A percentile compares a stretch with the other conserved stretches of the same genome.
phyloP scores from a whole-genome alignment of 1,140 invertebrate species.

The Ostrea denselamellosa region DNA sequence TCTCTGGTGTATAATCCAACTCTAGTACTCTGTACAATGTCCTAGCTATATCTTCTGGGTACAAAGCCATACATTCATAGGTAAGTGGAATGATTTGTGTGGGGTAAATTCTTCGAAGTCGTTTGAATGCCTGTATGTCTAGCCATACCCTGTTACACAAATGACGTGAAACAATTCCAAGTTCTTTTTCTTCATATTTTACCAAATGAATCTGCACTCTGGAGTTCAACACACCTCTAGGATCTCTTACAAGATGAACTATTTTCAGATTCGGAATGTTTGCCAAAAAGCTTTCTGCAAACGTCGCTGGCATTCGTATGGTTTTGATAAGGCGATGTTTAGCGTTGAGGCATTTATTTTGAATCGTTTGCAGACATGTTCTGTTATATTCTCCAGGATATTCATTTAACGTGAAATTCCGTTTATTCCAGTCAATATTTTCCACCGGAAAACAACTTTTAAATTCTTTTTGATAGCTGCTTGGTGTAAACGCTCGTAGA shows the following conservation, averaged over 20 bases:
- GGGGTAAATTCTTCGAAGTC: neutral
- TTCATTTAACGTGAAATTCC: neutral
- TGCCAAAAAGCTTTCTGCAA: slow-evolving; percentile 10
- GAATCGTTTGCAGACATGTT: slow-evolving; percentile 1
- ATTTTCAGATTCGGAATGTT: slow-evolving; percentile 22
- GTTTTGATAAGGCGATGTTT: slow-evolving; percentile 18
- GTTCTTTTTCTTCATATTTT: slow-evolving; percentile 13
- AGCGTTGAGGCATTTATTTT: neutral
- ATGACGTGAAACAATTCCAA: slow-evolving; percentile 5
- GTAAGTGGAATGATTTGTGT: neutral
- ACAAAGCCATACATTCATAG: slow-evolving; percentile 3
- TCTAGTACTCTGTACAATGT: neutral
- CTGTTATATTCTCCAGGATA: neutral
- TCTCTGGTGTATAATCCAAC: neutral
- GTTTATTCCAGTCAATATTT: neutral
- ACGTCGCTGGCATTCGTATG: neutral
- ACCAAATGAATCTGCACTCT: neutral
- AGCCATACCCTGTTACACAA: neutral
- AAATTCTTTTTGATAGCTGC: slow-evolving; percentile 20
- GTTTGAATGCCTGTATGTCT: neutral
- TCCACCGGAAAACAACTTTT: neutral
- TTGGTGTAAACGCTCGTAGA: neutral
- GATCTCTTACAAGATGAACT: slow-evolving; percentile 20
- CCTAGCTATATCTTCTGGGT: neutral
- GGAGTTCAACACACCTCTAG: slow-evolving; percentile 4